Percentiles rank a stretch among this genome's conserved stretches.
These are phyloP conservation scores for Ciconia stormi DNA, from an alignment of 2,113 vertebrate genomes.

Conservation along the genomic window DNA sequence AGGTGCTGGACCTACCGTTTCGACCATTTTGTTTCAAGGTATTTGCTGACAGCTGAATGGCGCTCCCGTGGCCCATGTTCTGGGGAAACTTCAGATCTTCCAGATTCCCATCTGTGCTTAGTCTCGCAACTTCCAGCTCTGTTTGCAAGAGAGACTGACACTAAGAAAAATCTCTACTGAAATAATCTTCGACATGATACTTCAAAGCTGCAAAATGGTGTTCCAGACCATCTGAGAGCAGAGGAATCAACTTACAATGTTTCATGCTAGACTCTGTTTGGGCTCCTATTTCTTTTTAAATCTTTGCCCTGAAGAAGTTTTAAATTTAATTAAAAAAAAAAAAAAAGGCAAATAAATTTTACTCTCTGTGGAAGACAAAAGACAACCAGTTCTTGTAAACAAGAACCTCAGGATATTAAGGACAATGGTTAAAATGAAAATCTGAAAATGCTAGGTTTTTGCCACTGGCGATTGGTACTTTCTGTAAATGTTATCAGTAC, in stretches of 20 bases:
- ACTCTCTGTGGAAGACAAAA: constrained; percentile 32
- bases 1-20: constrained; percentile 81
- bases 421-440: constrained; percentile 53
- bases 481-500: constrained; percentile 44
- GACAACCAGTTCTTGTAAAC: constrained; percentile 33
- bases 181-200: neutral
- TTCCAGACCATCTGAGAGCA: neutral
- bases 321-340: constrained; percentile 24
- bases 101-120: constrained; percentile 95
- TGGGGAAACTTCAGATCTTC: constrained; percentile 95
- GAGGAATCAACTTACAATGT: neutral
- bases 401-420: constrained; percentile 49
- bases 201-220: neutral
- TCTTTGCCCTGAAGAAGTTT: constrained; percentile 11
- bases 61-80: constrained; percentile 85
- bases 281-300: constrained; percentile 10
- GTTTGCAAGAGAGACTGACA: constrained; percentile 46
- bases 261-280: neutral
- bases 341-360: constrained; percentile 20
- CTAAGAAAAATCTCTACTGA: constrained; percentile 10
- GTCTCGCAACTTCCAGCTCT: constrained; percentile 95
- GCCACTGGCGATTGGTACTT: neutral
- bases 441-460: constrained; percentile 14
- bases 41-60: constrained; percentile 94
- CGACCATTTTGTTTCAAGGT: constrained; percentile 95